A percentile compares a stretch with the other conserved stretches of the same genome.
Conservation (phyloP, 2,113 vertebrate species). For the Thunnus thynnus region DNA sequence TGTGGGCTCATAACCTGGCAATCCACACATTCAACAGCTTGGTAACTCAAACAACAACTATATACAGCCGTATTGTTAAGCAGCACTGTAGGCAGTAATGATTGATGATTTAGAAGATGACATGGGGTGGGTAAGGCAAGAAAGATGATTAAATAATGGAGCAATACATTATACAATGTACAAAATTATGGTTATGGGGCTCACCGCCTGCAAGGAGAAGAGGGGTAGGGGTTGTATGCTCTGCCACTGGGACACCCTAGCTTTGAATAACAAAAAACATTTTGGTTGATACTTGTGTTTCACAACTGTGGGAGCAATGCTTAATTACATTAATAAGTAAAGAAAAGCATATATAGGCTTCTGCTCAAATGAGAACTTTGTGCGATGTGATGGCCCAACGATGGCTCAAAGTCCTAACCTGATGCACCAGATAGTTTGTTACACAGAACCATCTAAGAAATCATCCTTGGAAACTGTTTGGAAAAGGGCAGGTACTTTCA, state of each 20-base stretch:
- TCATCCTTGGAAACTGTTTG: too few species aligned
- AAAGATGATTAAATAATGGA: slow-evolving; percentile 22
- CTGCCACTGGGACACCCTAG: not conserved
- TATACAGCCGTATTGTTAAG: slow-evolving; percentile 6
- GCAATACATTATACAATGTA: slow-evolving; percentile 9
- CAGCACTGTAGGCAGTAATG: slow-evolving; percentile 6
- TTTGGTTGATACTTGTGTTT: not conserved
- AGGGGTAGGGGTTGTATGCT: not conserved
- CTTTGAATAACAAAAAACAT: not conserved
- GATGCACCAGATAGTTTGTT: too few species aligned
- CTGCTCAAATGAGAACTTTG: not conserved
- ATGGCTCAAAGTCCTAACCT: too few species aligned
- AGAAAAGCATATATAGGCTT: not conserved
- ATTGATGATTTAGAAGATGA: not conserved
- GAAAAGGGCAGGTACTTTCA: too few species aligned
- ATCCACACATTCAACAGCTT: not conserved
- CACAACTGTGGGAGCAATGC: slow-evolving; percentile 6
- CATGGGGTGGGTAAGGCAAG: slow-evolving; percentile 3
- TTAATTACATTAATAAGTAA: slow-evolving; percentile 5
- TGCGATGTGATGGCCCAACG: too few species aligned
- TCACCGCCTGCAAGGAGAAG: slow-evolving; percentile 10
- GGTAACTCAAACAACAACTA: not conserved
- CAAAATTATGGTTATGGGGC: slow-evolving; percentile 14
- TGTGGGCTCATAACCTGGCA: not conserved
- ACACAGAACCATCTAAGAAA: too few species aligned